phyloP scores from a whole-genome alignment of 2,888 invertebrate genomes.

The Scrobipalpa atriplicella region DNA sequence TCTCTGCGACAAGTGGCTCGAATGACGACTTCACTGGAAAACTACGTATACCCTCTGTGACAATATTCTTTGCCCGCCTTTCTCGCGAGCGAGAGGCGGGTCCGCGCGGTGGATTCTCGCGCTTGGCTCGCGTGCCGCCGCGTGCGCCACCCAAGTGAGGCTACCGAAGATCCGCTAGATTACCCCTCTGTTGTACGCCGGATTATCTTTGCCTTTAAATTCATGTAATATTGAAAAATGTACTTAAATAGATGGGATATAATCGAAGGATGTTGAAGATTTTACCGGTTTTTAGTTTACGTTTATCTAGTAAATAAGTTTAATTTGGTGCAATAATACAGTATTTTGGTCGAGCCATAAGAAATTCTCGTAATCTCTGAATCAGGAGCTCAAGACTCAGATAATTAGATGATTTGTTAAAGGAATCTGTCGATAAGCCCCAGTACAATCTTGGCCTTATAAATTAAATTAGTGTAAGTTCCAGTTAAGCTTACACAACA shows the following conservation, averaged over 20 bases:
- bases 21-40: too few species aligned
- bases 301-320: too few species aligned
- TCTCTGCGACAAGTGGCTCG: too few species aligned
- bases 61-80: conserved; percentile 54
- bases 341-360: too few species aligned
- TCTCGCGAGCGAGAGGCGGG: conserved; percentile 65
- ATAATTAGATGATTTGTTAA: too few species aligned
- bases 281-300: too few species aligned
- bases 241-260: not conserved
- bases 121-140: conserved; percentile 66
- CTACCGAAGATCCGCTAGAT: conserved; percentile 54
- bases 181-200: conserved; percentile 23
- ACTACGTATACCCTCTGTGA: not conserved
- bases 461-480: not conserved
- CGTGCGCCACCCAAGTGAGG: conserved; percentile 71
- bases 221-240: not conserved
- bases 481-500: not conserved
- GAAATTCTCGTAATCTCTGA: too few species aligned
- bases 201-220: conserved; percentile 14
- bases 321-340: too few species aligned
- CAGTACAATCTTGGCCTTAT: too few species aligned
- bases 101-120: conserved; percentile 56
- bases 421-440: too few species aligned
- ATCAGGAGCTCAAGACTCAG: too few species aligned
- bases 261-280: not conserved